phyloP scores from a whole-genome alignment of 2,797 vertebrate genomes.

The Typhlichthys eigenmanni region DNA sequence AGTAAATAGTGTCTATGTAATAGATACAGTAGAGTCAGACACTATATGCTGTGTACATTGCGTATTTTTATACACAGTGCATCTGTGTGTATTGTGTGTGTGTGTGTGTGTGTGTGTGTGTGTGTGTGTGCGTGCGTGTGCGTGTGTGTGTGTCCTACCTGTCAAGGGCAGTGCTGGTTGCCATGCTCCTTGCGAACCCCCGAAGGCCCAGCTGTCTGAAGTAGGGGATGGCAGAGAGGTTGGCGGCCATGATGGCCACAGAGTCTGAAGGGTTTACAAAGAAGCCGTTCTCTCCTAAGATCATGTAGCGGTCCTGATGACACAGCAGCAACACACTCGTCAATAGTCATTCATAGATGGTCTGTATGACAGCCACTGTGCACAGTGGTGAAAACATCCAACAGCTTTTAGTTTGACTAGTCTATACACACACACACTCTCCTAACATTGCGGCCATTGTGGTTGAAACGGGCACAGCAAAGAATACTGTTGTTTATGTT shows the following conservation, averaged over 20 bases:
- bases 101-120: constrained; percentile 7
- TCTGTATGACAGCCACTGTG: background rate
- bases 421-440: too few species aligned
- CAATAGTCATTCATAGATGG: background rate
- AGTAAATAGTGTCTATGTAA: too few species aligned
- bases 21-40: too few species aligned
- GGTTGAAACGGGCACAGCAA: too few species aligned
- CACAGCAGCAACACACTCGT: constrained; percentile 4
- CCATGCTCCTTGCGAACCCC: constrained; percentile 95
- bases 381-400: too few species aligned
- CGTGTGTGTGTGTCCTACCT: constrained; percentile 74
- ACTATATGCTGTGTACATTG: too few species aligned
- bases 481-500: too few species aligned
- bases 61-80: background rate
- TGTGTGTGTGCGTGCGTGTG: constrained; percentile 7
- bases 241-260: constrained; percentile 94
- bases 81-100: constrained; percentile 2
- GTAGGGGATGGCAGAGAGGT: constrained; percentile 92
- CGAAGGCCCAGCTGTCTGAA: constrained; percentile 90
- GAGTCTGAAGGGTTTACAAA: constrained; percentile 97
- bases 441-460: too few species aligned
- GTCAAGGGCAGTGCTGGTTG: constrained; percentile 94
- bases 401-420: too few species aligned
- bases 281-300: constrained; percentile 95
- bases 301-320: constrained; percentile 95